Base-by-base conservation (phyloP, 2,888 invertebrate genomes). In the Rhaphigaster nebulosa region DNA sequence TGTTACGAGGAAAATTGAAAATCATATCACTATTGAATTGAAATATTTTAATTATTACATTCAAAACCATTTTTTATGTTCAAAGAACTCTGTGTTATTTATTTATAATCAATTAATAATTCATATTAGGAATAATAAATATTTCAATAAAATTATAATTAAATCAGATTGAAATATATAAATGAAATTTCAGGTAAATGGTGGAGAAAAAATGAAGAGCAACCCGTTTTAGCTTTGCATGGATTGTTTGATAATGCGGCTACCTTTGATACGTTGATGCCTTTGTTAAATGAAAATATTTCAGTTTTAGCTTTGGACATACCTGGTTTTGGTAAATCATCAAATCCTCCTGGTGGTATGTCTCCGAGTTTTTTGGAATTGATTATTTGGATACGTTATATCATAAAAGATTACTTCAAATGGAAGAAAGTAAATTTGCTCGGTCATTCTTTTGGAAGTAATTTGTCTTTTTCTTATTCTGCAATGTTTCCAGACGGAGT, bases 221-320 rank as follows among this genome's bases (percentile, higher is more conserved):
- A 87, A 70, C 97, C 97, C 0, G 94, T 97, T 91, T 93, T 97
- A 45, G 96, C 96, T 1, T 93, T 97, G 29, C 97, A 97, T 93
- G 97, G 97, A 0, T 96, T 97, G 96, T 96, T 95, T 93, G 97
- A 97, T 93, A 97, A 97, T 93, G 96, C 96, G 5, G 96, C 96
- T 26, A 95, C 96, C 0, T 97, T 96, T 94, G 96, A 97, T 93
- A 95, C 95, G 0, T 93, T 97, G n/a, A 95, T 95, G 12, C 96
- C 96, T 0, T 93, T 95, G 91, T 93, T 97, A 50, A 94, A 95
- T 5, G 92, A 93, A 41, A 56, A 80, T 50, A 93, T 94, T 90
- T 93, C 95, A 1, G 94, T 95, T 90, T 93, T 97, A 34, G 95
- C 96, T 0, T 93, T 96, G 29, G 96, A 96, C 93, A 94, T 96